Evolutionary conservation across 2,888 invertebrate species (phyloP), one percentile per base, ranked within the genome.

Genomic region (Alviniconcha strummeri): DNA sequence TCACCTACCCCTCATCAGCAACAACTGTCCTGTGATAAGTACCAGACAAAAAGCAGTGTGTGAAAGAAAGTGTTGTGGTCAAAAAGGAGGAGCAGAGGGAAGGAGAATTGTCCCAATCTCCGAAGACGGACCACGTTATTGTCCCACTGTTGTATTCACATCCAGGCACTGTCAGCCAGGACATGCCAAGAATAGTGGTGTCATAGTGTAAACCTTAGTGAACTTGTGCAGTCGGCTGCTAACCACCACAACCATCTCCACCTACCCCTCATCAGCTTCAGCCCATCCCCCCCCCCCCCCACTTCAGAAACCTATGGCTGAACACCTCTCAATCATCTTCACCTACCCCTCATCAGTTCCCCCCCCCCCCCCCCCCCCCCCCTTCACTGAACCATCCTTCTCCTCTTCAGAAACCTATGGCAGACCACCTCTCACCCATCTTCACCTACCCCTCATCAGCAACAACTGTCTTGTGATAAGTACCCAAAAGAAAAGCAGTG

Each of bases 31-130:
- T 36, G 36, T 36, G 36, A 36, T 36, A 36, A 36, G 36, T 36
- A 36, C 36, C 36, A 36, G 36, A 36, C 0, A 3, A 36, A 36
- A 36, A 36, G 36, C 36, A 36, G 36, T 36, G 36, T 36, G 3
- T 36, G 1, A 36, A 36, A 36, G 36, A 36, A 36, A 36, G 36
- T 60, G 80, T 79, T 7, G 64, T 79, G 11, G 69, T 83, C 5
- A 67, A 78, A 13, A 85, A 52, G 11, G n/a, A 79, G 7, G 74
- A 19, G 17, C 78, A 77, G 52, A 81, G 77, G 36, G 72, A 55
- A 7, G 69, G 15, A 56, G 71, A 69, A 75, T 84, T 83, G 36
- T 76, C 74, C 19, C 75, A n/a, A 64, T 84, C 81, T n/a, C 84
- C 82, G 60, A 78, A 75, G 11, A 69, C 78, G 64, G 78, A 55